Evolutionary conservation across 2,888 invertebrate genomes (phyloP).

Genomic region (Eupeodes latifasciatus): DNA sequence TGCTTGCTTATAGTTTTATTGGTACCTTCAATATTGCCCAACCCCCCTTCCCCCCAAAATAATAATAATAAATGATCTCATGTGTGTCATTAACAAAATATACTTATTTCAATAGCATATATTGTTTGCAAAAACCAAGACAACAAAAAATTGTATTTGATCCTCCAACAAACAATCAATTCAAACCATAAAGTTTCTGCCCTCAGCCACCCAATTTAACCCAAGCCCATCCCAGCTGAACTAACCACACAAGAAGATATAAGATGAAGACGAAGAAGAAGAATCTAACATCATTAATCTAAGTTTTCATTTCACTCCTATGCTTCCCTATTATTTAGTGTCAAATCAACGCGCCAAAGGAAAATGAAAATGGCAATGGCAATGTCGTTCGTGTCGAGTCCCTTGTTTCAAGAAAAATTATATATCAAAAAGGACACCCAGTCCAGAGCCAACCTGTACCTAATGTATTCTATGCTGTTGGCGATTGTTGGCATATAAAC

Average conservation of each 20-base stretch:
- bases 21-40: constrained; percentile 19
- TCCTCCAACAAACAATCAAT: constrained; percentile 30
- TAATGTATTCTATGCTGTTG: neutral
- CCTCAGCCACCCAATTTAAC: neutral
- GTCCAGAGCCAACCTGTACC: too few species aligned
- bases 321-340: constrained; percentile 65
- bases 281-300: constrained; percentile 65
- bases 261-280: constrained; percentile 3
- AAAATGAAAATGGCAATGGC: constrained; percentile 26
- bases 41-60: constrained; percentile 6
- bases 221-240: too few species aligned
- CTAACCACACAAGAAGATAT: neutral
- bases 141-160: constrained; percentile 64
- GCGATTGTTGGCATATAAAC: neutral
- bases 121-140: neutral
- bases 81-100: constrained; percentile 52
- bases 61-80: constrained; percentile 66
- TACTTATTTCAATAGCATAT: neutral
- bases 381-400: neutral
- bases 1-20: constrained; percentile 8
- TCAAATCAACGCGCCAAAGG: constrained; percentile 71
- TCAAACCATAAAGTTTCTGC: neutral
- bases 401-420: constrained; percentile 13
- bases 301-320: constrained; percentile 36
- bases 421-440: constrained; percentile 16